Evolutionary conservation across 1,140 invertebrate species (phyloP), one percentile per base, ranked within the genome.

Genomic region (Heliothis subflexa): DNA sequence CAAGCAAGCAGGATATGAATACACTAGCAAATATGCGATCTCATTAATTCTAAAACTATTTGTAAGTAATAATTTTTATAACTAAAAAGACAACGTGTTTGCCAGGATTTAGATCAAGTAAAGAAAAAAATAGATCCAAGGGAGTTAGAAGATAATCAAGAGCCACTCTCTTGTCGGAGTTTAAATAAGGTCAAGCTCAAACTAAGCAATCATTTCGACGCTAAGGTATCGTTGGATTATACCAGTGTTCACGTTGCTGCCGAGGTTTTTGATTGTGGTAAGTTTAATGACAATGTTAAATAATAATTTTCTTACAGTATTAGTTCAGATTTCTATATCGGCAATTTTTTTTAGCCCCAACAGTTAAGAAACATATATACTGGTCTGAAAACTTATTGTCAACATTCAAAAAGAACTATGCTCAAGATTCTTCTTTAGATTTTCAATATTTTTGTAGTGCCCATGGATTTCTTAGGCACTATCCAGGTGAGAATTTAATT

Each of bases 391-490:
- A 96, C 9, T 91, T 99, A 28, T 96, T 98, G 83, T 93, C 96
- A 13, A 97, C 96, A 2, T 99, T 99, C 90, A 95, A 95, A 82
- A 96, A 96, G 77, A 99, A 99, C 88, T 97, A 97, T 80, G 95
- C 97, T 55, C 91, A 95, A 57, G 97, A 99, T 94, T 96, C 97
- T 0, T 96, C 97, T 0, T 93, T 98, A 5, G 96, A 97, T 4
- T 99, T 98, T 96, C 98, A 99, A 91, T 99, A 98, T 89, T 98
- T 99, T 94, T 98, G 98, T 18, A 98, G 97, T 86, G 96, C 97
- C 40, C 97, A 97, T 3, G 98, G 98, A 3, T 98, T 99, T 86
- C 96, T 99, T 95, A 95, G 98, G 79, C 97, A 98, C 81, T 98
- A 97, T 94, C 98, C 98, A 87, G 97, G 97, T 97, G 89, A 81